These are phyloP conservation scores for Hycleus cichorii DNA, from an alignment of 1,140 invertebrate species.

Conservation along the genomic window DNA sequence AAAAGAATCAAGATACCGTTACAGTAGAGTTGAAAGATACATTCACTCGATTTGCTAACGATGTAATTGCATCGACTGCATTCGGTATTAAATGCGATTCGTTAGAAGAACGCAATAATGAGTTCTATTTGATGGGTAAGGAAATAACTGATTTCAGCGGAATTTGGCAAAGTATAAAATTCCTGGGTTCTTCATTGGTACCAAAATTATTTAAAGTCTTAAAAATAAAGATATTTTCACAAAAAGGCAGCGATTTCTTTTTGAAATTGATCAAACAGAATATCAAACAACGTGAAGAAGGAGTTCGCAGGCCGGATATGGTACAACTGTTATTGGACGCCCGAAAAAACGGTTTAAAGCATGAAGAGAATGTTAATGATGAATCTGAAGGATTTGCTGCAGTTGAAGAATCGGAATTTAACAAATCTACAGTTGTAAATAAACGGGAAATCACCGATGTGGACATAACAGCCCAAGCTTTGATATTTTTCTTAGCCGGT, in stretches of 20 bases:
- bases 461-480: too few species aligned
- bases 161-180: too few species aligned
- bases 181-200: too few species aligned
- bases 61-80: too few species aligned
- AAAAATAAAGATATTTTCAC: too few species aligned
- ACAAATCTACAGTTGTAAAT: neutral
- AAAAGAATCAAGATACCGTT: slow-evolving; percentile 12
- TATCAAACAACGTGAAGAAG: too few species aligned
- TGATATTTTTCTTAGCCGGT: slow-evolving; percentile 24
- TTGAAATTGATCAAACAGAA: neutral
- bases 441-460: too few species aligned
- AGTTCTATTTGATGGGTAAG: too few species aligned
- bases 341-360: slow-evolving; percentile 24
- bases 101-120: slow-evolving; percentile 25
- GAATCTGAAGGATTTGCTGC: slow-evolving; percentile 39
- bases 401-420: neutral
- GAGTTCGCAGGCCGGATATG: neutral
- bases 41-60: slow-evolving; percentile 22
- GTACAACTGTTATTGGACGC: slow-evolving; percentile 40
- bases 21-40: slow-evolving; percentile 25
- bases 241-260: neutral
- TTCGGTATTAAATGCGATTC: slow-evolving; percentile 11
- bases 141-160: neutral
- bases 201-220: too few species aligned
- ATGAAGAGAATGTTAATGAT: slow-evolving; percentile 30